Base-by-base conservation (phyloP, 1,140 invertebrate species). In the Oryzaephilus surinamensis region DNA sequence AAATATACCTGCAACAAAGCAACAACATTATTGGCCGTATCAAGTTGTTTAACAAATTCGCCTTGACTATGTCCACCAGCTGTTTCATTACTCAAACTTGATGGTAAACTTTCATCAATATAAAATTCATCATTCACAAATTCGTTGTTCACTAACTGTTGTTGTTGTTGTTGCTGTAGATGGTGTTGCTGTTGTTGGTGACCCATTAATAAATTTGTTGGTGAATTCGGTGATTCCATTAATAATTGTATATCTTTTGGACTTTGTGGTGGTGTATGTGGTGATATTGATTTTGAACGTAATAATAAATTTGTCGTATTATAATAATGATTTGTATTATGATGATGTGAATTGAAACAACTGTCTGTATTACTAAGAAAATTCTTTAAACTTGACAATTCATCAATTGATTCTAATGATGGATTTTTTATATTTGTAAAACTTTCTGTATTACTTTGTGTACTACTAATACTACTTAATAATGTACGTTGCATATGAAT, bases 111-210 rank as follows among this genome's bases (percentile, higher is more conserved):
- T 60, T 87, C 85, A 56, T 88, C 84, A 65, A 88, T 84, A 69
- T 86, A 89, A 74, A 80, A 86, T 52, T 87, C 82, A 35, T 82
- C 79, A 51, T 74, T 77, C 52, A 79, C 69, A 63, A 85, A 86
- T 62, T 85, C 83, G 39, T 38, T 44, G 30, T 28, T 41, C n/a
- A n/a, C n/a, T n/a, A n/a, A n/a, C n/a, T n/a, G n/a, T n/a, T n/a
- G n/a, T n/a, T n/a, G n/a, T n/a, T n/a, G n/a, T n/a, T n/a, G n/a
- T n/a, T n/a, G n/a, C n/a, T n/a, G n/a, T n/a, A n/a, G n/a, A n/a
- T n/a, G n/a, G n/a, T n/a, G n/a, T n/a, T n/a, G n/a, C 23, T 42
- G 41, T 38, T 52, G 57, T 42, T 56, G 54, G 50, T 46, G 47
- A 37, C 52, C 53, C 39, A 45, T 43, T 28, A 48, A n/a, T n/a